Conservation (phyloP, 1,140 invertebrate genomes). For the Arion vulgaris region DNA sequence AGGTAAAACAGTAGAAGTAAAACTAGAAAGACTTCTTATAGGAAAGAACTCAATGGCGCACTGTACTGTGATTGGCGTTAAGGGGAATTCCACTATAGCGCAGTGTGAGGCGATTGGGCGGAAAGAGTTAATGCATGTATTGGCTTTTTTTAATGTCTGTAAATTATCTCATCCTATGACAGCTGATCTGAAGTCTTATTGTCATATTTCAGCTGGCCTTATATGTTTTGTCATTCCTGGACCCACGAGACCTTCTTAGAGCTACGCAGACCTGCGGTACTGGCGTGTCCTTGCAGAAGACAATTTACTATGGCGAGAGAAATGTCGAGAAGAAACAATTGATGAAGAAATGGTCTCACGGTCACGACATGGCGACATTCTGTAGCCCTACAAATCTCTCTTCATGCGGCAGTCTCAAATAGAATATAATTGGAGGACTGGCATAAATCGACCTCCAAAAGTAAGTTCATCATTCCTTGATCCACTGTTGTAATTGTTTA, state of each 20-base stretch:
- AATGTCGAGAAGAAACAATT: conserved; percentile 90
- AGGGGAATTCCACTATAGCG: too few species aligned
- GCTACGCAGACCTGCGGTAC: conserved; percentile 97
- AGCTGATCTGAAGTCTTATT: too few species aligned
- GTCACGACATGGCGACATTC: conserved; percentile 46
- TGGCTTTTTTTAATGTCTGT: too few species aligned
- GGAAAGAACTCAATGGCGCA: too few species aligned
- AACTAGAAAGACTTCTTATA: too few species aligned
- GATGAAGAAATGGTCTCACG: conserved; percentile 68
- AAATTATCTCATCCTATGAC: too few species aligned
- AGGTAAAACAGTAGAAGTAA: too few species aligned
- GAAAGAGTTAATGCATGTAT: too few species aligned
- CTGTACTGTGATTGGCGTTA: too few species aligned
- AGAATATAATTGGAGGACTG: conserved; percentile 95
- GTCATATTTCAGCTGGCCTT: conserved; percentile 81
- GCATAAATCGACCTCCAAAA: conserved; percentile 83
- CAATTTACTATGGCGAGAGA: conserved; percentile 97
- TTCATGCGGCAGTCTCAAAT: conserved; percentile 93
- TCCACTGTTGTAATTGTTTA: too few species aligned
- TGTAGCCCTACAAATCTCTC: conserved; percentile 78
- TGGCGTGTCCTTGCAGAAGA: conserved; percentile 97
- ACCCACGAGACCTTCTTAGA: conserved; percentile 89
- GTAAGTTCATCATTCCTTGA: too few species aligned
- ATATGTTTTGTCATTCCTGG: conserved; percentile 93
- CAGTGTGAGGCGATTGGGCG: too few species aligned